A percentile compares a stretch with the other conserved stretches of the same genome.
phyloP scores from a whole-genome alignment of 2,797 vertebrate genomes.

The Enteromius mattozi region DNA sequence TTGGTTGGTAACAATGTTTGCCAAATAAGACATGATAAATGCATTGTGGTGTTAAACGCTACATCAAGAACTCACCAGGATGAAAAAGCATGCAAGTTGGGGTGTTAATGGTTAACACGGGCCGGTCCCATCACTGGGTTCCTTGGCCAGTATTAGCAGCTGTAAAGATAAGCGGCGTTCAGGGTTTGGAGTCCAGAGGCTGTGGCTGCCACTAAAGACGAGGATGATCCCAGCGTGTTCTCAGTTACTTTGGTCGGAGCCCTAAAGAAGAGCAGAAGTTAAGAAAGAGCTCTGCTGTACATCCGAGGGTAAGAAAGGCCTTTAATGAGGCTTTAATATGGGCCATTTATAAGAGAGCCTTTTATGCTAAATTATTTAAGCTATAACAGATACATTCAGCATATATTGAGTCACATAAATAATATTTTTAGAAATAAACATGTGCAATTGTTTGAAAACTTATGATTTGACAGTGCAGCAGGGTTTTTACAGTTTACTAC shows the following conservation, averaged over 20 bases:
- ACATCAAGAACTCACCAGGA: neutral
- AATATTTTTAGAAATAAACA: neutral
- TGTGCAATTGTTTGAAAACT: neutral
- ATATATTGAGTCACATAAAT: neutral
- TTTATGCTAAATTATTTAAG: neutral
- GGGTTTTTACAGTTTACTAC: neutral
- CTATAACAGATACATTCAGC: neutral
- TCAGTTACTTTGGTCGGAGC: constrained; percentile 27
- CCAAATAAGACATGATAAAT: neutral
- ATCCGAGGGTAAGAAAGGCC: constrained; percentile 48
- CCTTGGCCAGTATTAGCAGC: constrained; percentile 33
- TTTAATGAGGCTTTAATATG: neutral
- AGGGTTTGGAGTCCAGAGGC: constrained; percentile 61
- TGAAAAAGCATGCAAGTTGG: constrained; percentile 24
- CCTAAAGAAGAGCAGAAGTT: constrained; percentile 28
- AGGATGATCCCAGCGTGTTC: constrained; percentile 4
- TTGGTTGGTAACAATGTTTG: no score
- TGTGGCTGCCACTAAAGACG: constrained; percentile 46
- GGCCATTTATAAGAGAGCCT: neutral
- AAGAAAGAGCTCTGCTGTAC: neutral
- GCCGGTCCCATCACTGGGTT: constrained; percentile 45
- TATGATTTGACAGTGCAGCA: neutral
- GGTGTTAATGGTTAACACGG: constrained; percentile 59
- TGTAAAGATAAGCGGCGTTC: constrained; percentile 64
- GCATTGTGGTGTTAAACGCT: neutral